Conservation (phyloP, 1,140 invertebrate species). For the Hycleus cichorii region DNA sequence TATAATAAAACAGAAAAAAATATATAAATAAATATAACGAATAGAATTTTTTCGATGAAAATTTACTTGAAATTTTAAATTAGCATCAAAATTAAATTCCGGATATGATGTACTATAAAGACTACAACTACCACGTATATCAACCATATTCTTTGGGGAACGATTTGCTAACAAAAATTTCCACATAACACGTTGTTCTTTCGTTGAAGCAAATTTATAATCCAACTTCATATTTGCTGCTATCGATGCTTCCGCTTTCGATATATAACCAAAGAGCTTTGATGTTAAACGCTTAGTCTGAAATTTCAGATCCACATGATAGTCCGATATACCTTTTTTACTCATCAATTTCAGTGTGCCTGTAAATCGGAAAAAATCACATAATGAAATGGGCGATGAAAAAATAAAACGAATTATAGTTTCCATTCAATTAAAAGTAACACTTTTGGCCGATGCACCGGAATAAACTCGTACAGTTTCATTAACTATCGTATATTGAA, state of each 20-base stretch:
- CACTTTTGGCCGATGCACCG: too few species aligned
- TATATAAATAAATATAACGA: background rate
- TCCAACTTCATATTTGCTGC: slow-evolving; percentile 54
- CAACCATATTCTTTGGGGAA: slow-evolving; percentile 50
- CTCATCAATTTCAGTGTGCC: slow-evolving; percentile 48
- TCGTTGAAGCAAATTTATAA: slow-evolving; percentile 58
- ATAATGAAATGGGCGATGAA: background rate
- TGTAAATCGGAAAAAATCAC: slow-evolving; percentile 24
- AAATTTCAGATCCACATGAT: slow-evolving; percentile 59
- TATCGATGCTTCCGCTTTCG: slow-evolving; percentile 46
- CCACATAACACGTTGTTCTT: slow-evolving; percentile 59
- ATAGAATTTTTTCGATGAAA: slow-evolving; percentile 3
- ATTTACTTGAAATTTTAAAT: slow-evolving; percentile 55
- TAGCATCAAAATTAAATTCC: slow-evolving; percentile 62
- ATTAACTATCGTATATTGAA: too few species aligned
- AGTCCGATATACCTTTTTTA: slow-evolving; percentile 63
- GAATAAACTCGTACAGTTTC: too few species aligned
- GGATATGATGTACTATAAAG: slow-evolving; percentile 68
- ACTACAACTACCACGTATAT: slow-evolving; percentile 50
- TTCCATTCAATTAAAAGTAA: too few species aligned
- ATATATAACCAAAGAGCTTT: slow-evolving; percentile 59
- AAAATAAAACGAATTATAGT: background rate
- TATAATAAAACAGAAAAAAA: slow-evolving; percentile 27
- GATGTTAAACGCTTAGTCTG: slow-evolving; percentile 61
- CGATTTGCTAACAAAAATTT: slow-evolving; percentile 58